A percentile compares a stretch with the other conserved stretches of the same genome.
Conservation (phyloP, 2,888 invertebrate genomes). For the Pegoplata infirma region DNA sequence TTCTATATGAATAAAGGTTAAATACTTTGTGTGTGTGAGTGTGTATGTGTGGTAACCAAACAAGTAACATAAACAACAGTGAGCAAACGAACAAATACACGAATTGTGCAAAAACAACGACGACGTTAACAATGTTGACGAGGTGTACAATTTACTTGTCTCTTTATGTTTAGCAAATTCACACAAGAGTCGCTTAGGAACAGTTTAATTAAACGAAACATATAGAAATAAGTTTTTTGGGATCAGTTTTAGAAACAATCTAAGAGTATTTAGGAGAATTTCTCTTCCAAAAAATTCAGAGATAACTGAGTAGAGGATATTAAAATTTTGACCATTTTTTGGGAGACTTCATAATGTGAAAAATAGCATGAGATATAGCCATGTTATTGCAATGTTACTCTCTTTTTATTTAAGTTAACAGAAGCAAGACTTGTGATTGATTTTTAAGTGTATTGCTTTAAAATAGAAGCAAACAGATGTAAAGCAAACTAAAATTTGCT, state of each 20-base stretch:
- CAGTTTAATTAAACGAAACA: too few species aligned
- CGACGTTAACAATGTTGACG: too few species aligned
- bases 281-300: not conserved
- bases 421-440: not conserved
- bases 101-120: too few species aligned
- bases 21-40: conserved; percentile 46
- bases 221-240: too few species aligned
- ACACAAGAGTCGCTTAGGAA: too few species aligned
- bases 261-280: not conserved
- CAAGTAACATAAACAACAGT: too few species aligned
- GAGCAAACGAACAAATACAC: not conserved
- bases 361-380: not conserved
- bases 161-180: not conserved
- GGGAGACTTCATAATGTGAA: not conserved
- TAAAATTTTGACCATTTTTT: not conserved
- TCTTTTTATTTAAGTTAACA: not conserved
- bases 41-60: too few species aligned
- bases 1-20: conserved; percentile 51
- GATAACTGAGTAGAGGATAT: not conserved
- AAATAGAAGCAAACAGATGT: too few species aligned
- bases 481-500: too few species aligned
- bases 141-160: too few species aligned
- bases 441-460: not conserved
- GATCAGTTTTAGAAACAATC: not conserved
- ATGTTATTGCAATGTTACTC: not conserved